Conservation (phyloP, 2,113 vertebrate species). For the Malurus elegans region DNA sequence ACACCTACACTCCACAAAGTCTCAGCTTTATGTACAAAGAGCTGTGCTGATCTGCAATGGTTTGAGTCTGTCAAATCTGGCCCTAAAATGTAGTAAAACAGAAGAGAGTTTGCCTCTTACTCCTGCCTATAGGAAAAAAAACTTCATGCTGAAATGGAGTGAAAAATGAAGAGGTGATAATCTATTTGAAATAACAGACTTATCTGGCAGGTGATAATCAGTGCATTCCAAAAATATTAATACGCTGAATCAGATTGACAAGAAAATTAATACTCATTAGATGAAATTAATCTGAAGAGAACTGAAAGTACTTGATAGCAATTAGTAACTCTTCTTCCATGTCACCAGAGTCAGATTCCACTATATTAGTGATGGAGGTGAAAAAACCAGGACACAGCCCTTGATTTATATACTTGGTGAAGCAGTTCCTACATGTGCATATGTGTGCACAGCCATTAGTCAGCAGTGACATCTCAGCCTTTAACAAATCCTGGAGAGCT, state of each 20-base stretch:
- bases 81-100: not conserved
- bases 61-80: not conserved
- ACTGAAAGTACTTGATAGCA: not conserved
- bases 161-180: not conserved
- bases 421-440: slow-evolving; percentile 61
- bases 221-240: slow-evolving; percentile 38
- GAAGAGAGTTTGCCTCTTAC: not conserved
- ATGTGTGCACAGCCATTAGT: slow-evolving; percentile 40
- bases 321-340: slow-evolving; percentile 1
- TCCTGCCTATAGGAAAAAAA: not conserved
- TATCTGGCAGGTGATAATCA: slow-evolving; percentile 29
- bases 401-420: slow-evolving; percentile 44
- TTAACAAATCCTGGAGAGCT: slow-evolving; percentile 67
- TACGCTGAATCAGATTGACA: not conserved
- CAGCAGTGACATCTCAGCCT: slow-evolving; percentile 67
- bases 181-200: not conserved
- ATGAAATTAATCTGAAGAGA: slow-evolving; percentile 41
- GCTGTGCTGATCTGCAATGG: not conserved
- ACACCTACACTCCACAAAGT: not conserved
- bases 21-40: not conserved
- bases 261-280: slow-evolving; percentile 45
- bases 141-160: not conserved
- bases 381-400: not conserved
- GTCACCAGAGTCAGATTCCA: not conserved
- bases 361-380: not conserved